These are phyloP conservation scores for Tetramorium simillimum DNA, from an alignment of 1,140 invertebrate species.

Conservation along the genomic window DNA sequence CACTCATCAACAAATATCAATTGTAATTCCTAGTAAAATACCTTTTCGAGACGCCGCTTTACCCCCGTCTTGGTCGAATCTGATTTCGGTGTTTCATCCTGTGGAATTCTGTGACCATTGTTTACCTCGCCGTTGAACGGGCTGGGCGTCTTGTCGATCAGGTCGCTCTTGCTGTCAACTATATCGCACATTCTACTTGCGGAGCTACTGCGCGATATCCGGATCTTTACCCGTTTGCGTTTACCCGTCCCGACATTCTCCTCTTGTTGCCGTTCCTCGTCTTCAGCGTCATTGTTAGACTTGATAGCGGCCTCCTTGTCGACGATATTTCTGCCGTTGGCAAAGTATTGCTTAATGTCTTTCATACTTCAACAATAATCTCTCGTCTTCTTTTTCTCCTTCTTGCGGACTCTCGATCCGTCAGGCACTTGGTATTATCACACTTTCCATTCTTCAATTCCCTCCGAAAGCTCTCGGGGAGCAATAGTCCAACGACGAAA, in stretches of 20 bases:
- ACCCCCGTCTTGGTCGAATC: background rate
- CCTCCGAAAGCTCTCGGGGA: background rate
- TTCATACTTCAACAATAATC: slow-evolving; percentile 73
- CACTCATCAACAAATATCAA: background rate
- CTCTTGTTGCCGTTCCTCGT: background rate
- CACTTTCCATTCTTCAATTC: background rate
- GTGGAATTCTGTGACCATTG: background rate
- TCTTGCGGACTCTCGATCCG: background rate
- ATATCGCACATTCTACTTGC: slow-evolving; percentile 70
- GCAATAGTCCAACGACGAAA: background rate
- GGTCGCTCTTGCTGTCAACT: slow-evolving; percentile 74
- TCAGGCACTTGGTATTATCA: background rate
- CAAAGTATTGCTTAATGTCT: slow-evolving; percentile 80
- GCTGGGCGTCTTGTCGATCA: slow-evolving; percentile 79
- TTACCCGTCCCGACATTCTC: slow-evolving; percentile 61
- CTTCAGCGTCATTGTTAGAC: background rate
- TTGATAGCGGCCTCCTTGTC: slow-evolving; percentile 2
- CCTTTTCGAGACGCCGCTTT: background rate
- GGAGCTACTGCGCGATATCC: slow-evolving; percentile 71
- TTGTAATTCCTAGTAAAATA: background rate
- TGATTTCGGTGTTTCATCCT: slow-evolving; percentile 67
- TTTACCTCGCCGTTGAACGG: slow-evolving; percentile 51
- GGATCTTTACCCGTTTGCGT: slow-evolving; percentile 78
- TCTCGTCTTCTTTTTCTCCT: background rate
- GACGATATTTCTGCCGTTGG: slow-evolving; percentile 65